phyloP scores from a whole-genome alignment of 2,888 invertebrate species.

The Dasysyrphus tricinctus region DNA sequence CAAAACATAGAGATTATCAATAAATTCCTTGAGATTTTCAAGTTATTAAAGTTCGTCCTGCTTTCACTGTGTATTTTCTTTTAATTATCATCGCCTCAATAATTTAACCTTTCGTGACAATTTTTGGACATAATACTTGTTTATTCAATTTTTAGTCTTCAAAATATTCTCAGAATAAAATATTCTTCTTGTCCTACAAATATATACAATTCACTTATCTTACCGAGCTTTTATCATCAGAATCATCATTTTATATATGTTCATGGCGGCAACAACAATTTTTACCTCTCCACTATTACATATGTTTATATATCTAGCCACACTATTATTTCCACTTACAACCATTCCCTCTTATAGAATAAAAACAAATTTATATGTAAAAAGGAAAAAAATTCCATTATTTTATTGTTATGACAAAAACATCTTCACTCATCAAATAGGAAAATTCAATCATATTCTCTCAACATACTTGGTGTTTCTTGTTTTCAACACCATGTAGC shows the following conservation, averaged over 20 bases:
- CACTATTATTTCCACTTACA: not conserved
- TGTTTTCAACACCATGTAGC: not conserved
- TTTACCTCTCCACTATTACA: not conserved
- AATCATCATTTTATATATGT: not conserved
- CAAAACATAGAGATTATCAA: too few relatives aligned
- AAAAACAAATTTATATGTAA: conserved; percentile 43
- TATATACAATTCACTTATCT: conserved; percentile 1
- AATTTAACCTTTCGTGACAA: not conserved
- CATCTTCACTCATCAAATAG: conserved; percentile 55
- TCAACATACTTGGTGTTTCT: conserved; percentile 34
- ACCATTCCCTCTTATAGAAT: not conserved
- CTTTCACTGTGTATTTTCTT: too few relatives aligned
- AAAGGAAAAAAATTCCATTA: conserved; percentile 37
- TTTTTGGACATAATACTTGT: not conserved
- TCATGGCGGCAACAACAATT: not conserved
- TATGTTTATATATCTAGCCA: not conserved
- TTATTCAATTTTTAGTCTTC: not conserved
- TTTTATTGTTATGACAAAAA: conserved; percentile 61
- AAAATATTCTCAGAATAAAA: not conserved
- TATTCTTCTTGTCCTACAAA: too few relatives aligned
- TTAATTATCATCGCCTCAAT: not conserved
- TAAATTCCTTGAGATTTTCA: too few relatives aligned
- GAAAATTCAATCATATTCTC: conserved; percentile 64
- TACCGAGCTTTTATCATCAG: not conserved
- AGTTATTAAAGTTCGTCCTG: too few relatives aligned